Evolutionary conservation across 2,113 vertebrate species (phyloP), one percentile per base, ranked within the genome.

Genomic region (Corythoichthys intestinalis): DNA sequence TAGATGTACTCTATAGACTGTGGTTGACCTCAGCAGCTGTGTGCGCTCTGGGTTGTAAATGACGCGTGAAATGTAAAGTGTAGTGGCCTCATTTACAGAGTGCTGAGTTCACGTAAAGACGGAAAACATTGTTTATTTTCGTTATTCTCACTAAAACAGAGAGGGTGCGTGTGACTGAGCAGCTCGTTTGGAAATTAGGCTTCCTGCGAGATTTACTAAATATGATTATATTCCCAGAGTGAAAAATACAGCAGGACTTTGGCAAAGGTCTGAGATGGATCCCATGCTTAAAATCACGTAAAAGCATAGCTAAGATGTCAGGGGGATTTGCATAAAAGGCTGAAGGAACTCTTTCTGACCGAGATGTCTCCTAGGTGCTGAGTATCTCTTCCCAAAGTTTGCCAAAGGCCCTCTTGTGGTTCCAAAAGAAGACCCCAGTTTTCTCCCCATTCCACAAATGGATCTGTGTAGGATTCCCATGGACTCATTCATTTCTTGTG

Each of bases 381-480:
- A 56, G 3, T 37, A 37, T 37, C 48, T 41, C 48, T 74, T 74
- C 75, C 70, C 20, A 41, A 71, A 66, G 72, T 70, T 64, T 71
- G 2, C 44, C 62, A 20, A 74, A 53, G 64, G 71, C 5, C 49
- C 34, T 35, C 28, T 13, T 72, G 56, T 68, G 62, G 41, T 62
- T 65, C 67, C 57, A 35, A 11, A 73, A 80, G 14, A 75, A 4
- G 2, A 65, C 38, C 66, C 78, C 75, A n/a, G 6, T 1, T 20
- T 20, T 59, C 39, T 15, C 61, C 47, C 35, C 57, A 49, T 70
- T 44, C 41, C 41, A 44, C 41, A 44, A 8, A 53, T 13, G 10
- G 44, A 63, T 73, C 48, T 69, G 48, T 70, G 46, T 59, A 8
- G 14, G 9, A 65, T 80, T 87, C 82, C 73, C 85, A 86, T 49